Base-by-base conservation (phyloP, 1,140 invertebrate species). In the Drosophila athabasca region DNA sequence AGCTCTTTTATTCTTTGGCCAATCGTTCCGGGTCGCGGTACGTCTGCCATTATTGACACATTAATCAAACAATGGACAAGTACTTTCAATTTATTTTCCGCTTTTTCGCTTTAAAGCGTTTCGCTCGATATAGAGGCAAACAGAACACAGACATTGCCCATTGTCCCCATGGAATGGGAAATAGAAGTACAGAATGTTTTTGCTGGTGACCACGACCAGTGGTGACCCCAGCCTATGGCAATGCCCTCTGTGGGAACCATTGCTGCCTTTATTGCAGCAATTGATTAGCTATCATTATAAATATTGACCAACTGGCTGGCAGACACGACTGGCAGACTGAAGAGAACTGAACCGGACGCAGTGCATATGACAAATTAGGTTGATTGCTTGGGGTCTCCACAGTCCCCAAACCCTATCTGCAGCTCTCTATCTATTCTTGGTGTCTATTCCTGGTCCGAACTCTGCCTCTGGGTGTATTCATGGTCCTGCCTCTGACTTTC, bases 241-340 rank as follows among this genome's bases (percentile, higher is more conserved):
- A 41, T 54, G 39, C 13, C 24, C 44, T 43, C 50, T 39, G 24
- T 57, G 44, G 43, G 48, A 29, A 46, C 29, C 48, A 41, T 48
- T 45, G 68, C 70, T 71, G 74, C 66, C 76, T 70, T 58, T 58
- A 49, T 53, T 70, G 65, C 52, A 69, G 67, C n/a, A n/a, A n/a
- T n/a, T n/a, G n/a, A 87, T 85, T 85, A 85, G 74, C 83, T 79
- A 87, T 87, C 82, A 85, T 85, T 85, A 82, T 82, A 85, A 87
- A 87, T 85, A 85, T 85, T 85, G 83, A 85, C 82, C 49, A 53
- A 87, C 82, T 72, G 82, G 55, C 74, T 65, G 79, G 62, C 62
- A 46, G 74, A 8, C 26, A 39, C 51, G 43, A 58, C 17, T 19
- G 17, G 17, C 17, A 45, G 59, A 13, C 8, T 26, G 48, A 53